Evolutionary conservation across 2,113 vertebrate genomes (phyloP), one percentile per base, ranked within the genome.

Genomic region (Coracopsis vasa): DNA sequence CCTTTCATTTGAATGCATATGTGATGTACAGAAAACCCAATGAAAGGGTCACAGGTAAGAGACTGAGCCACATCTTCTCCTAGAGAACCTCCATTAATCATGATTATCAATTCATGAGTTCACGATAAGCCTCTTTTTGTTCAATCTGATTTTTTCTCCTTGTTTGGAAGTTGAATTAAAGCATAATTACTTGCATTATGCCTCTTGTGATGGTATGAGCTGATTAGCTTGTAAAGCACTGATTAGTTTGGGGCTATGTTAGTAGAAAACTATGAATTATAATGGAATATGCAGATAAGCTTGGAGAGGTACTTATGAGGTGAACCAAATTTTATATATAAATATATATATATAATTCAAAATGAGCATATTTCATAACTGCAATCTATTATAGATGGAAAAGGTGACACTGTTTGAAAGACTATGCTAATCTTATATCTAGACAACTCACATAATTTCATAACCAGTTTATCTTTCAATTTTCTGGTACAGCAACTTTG

Each of bases 141-240:
- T 95, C 94, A 92, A 86, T 39, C 78, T 96, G 83, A 94, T 97
- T 96, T 97, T 96, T 95, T 96, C 83, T 94, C 66, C 81, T 88
- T 94, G 88, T 95, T 97, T 97, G 87, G 94, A 97, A 97, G 96
- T 85, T 96, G 92, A 97, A 98, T 97, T 96, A 97, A 95, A 88
- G 66, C 83, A 93, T 97, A 97, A 95, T 97, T 97, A 88, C 93
- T 92, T 93, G 86, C 80, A 89, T 97, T 97, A 97, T 94, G 90
- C 94, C 88, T 92, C 94, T 97, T 96, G 95, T 95, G 94, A 95
- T 75, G 84, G 94, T 95, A 94, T 92, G 95, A 97, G 90, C 79
- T 97, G 97, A 98, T 98, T 97, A 98, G 94, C 86, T 97, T 35
- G 10, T 80, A 85, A 91, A 95, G 70, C 78, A 64, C 94, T 98